Evolutionary conservation across 2,797 vertebrate genomes (phyloP).

Genomic region (Florisuga fusca): DNA sequence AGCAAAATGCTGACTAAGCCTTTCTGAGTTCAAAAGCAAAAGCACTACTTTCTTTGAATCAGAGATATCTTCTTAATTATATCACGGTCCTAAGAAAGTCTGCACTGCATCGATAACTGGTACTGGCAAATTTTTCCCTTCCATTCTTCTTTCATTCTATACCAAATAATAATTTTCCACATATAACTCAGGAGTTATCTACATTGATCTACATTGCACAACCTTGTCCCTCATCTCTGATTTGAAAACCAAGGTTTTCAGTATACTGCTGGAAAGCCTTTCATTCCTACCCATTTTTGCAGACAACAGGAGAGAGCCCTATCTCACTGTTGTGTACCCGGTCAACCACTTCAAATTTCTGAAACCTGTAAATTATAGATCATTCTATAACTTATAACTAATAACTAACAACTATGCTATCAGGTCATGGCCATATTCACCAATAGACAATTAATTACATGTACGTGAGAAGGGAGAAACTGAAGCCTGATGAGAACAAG

Average conservation of each 20-base stretch:
- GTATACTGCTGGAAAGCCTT: neutral
- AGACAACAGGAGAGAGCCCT: neutral
- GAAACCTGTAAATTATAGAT: neutral
- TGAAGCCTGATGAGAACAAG: neutral
- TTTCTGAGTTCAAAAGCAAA: constrained; percentile 36
- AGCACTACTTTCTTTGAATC: constrained; percentile 42
- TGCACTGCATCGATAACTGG: neutral
- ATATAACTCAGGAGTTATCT: neutral
- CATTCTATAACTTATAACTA: neutral
- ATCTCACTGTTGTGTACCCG: neutral
- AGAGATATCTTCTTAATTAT: constrained; percentile 37
- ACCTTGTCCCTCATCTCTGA: neutral
- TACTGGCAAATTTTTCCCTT: neutral
- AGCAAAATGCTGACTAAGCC: constrained; percentile 39
- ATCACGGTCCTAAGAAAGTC: neutral
- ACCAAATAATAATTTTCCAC: neutral
- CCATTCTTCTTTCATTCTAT: neutral
- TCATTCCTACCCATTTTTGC: neutral
- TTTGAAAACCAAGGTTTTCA: neutral
- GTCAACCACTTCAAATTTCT: neutral
- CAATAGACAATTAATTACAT: neutral
- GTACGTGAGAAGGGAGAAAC: neutral
- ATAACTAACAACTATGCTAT: neutral
- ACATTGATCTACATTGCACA: neutral
- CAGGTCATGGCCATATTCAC: neutral